Base-by-base conservation (phyloP, 2,113 vertebrate species). In the Archilochus colubris region DNA sequence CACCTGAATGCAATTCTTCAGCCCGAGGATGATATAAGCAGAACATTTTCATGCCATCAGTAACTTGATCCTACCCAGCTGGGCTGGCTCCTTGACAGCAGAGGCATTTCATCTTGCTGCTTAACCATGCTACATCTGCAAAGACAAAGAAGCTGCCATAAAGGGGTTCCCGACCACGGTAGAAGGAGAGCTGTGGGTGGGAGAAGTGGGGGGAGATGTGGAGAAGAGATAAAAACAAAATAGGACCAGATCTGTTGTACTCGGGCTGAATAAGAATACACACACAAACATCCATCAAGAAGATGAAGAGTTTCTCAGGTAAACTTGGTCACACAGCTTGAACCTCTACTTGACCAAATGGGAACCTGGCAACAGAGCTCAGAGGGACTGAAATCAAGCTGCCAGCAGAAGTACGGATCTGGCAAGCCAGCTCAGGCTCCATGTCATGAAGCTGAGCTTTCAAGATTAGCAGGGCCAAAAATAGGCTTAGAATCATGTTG, bases 1-100 rank as follows among this genome's bases (percentile, higher is more conserved):
- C 96, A 98, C 97, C 97, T 98, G 97, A 98, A 95, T 74, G 72
- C 91, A 97, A 96, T 97, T 97, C 97, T 94, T 97, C 96, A 96
- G 92, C 94, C 94, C 72, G 85, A 76, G 69, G 53, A 89, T 59
- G 79, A 96, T 95, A 89, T 44, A 88, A 86, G 82, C 62, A 72
- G 68, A 81, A 43, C 18, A 51, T 92, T 96, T 96, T 88, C 84
- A 84, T 96, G 90, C 96, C 96, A 94, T 88, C 54, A 62, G 95
- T 95, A 97, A 97, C 75, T 58, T 50, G 75, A 97, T 93, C 86
- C 73, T 44, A 51, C 91, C 91, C 97, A 97, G 96, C 95, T 98
- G 97, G 90, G 86, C 73, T 95, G 94, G 96, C 96, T 91, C 76
- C 57, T 88, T 72, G 73, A 96, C 92, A 96, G 82, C 77, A 93